Base-by-base conservation (phyloP, 2,888 invertebrate species). In the Drosophila subsilvestris region DNA sequence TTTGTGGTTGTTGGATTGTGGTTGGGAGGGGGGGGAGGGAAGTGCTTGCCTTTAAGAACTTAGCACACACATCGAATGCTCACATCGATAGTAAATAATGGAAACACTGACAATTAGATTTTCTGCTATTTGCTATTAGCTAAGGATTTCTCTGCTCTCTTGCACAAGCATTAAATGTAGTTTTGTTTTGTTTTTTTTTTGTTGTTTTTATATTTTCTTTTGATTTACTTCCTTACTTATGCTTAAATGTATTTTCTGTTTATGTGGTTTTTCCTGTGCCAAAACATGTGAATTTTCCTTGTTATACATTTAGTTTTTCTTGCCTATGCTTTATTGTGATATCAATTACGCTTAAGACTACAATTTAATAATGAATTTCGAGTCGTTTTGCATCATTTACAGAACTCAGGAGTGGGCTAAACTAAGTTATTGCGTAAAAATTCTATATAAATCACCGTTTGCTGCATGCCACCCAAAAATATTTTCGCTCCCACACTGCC, bases 91-190 rank as follows among this genome's bases (percentile, higher is more conserved):
- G 74, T 81, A 74, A 37, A 83, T 70, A 74, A 83, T 75, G 75
- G 80, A 79, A 78, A 79, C 86, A 79, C 84, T 84, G 75, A 86
- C 80, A 86, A 84, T 89, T 78, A 79, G 85, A 79, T 74, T 78
- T 74, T 66, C 70, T 76, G 70, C 66, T 75, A 77, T 79, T 73
- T 74, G 71, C 75, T 75, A 87, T 86, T 83, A 84, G 88, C 86
- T 89, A 79, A 72, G 60, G 63, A 75, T 74, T 74, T 50, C 66
- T 55, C 54, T 74, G 37, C 73, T 49, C 62, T 57, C 61, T 58
- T 70, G 65, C 86, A 74, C 86, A 83, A 86, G 86, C 88, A 60
- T 69, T 79, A 69, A 79, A 73, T 71, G 55, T 74, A 85, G 74
- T 70, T 60, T 73, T 61, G 18, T 57, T 53, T 59, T 59, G 17